Evolutionary conservation across 2,888 invertebrate species (phyloP).

Genomic region (Ypsolopha sequella): DNA sequence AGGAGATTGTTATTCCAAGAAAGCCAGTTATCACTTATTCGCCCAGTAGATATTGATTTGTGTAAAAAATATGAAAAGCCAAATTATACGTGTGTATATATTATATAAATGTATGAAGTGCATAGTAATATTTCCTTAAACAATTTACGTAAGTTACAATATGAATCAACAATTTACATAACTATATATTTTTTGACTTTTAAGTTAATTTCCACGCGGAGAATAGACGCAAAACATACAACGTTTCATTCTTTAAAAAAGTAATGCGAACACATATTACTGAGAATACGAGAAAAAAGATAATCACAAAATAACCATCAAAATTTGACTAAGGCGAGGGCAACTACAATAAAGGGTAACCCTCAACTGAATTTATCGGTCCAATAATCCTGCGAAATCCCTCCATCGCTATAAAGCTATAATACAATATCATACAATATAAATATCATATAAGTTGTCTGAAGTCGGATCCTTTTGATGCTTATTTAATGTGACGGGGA

Average conservation of each 20-base stretch:
- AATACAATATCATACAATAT: constrained; percentile 19
- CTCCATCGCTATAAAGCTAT: neutral
- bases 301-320: neutral
- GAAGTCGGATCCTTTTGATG: constrained; percentile 44
- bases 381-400: constrained; percentile 3
- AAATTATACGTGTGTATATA: too few species aligned
- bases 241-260: neutral
- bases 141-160: too few species aligned
- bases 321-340: neutral
- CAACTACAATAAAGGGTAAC: neutral
- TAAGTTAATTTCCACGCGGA: too few species aligned
- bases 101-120: too few species aligned
- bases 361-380: neutral
- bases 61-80: too few species aligned
- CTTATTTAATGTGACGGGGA: constrained; percentile 61
- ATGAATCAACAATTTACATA: too few species aligned
- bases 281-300: neutral
- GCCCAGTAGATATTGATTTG: too few species aligned
- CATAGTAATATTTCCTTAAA: too few species aligned
- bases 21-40: too few species aligned
- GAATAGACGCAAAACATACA: neutral
- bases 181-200: too few species aligned
- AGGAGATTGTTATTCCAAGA: too few species aligned
- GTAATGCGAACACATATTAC: neutral
- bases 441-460: constrained; percentile 29